A percentile compares a stretch with the other conserved stretches of the same genome.
These are phyloP conservation scores for Penaeus chinensis DNA, from an alignment of 1,140 invertebrate species.

Conservation along the genomic window DNA sequence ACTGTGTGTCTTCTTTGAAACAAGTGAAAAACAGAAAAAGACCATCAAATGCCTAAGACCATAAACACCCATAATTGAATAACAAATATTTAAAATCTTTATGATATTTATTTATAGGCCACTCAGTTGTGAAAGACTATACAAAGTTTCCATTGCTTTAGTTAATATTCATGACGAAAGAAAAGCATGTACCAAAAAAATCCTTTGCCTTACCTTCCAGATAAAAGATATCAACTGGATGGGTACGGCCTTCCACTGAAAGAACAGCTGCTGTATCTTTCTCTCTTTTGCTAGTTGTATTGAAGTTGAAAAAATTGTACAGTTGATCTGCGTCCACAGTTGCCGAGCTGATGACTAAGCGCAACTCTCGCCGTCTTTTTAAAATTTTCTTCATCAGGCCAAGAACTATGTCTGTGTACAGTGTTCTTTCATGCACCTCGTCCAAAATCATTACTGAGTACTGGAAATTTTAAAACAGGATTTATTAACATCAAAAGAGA, in stretches of 20 bases:
- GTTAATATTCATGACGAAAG: not conserved
- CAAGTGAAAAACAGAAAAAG: no score
- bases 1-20: no score
- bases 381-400: constrained; percentile 94
- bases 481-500: not conserved
- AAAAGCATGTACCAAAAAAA: not conserved
- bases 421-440: constrained; percentile 94
- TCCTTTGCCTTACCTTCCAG: constrained; percentile 64
- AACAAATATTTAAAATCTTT: no score
- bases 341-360: constrained; percentile 92
- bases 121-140: no score
- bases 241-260: constrained; percentile 88
- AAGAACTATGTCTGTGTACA: constrained; percentile 94
- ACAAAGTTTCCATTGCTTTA: no score
- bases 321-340: constrained; percentile 93
- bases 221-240: constrained; percentile 90
- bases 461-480: constrained; percentile 66
- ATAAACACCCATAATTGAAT: no score
- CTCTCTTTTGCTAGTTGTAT: constrained; percentile 68
- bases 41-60: no score
- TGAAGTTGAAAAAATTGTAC: constrained; percentile 88
- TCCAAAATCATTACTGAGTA: constrained; percentile 94
- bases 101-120: no score
- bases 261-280: constrained; percentile 79
- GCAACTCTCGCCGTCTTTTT: constrained; percentile 85